Percentiles rank a stretch among this genome's conserved stretches.
Conservation (phyloP, 2,113 vertebrate species). For the Hippopotamus amphibius region DNA sequence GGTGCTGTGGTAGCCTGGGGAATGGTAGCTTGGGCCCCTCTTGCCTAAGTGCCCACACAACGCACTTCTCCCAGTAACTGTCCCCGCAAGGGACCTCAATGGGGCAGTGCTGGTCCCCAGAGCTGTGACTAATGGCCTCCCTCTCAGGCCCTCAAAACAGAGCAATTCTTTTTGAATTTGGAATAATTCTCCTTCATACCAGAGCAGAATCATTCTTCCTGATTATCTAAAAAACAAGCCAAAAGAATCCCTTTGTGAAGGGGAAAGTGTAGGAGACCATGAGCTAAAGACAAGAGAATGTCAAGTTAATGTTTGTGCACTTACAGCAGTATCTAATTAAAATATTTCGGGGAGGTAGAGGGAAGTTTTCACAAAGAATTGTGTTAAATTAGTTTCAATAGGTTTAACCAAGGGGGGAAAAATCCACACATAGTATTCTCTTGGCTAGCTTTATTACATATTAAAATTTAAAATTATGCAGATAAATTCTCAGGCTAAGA, state of each 20-base stretch:
- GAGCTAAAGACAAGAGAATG: conserved; percentile 47
- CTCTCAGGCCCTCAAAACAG: neutral
- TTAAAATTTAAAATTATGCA: conserved; percentile 67
- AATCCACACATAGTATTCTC: conserved; percentile 32
- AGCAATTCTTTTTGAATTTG: neutral
- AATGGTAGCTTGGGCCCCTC: neutral
- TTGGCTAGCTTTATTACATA: conserved; percentile 44
- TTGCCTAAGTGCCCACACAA: neutral
- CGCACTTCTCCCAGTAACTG: neutral
- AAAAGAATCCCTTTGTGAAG: neutral
- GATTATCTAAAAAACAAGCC: neutral
- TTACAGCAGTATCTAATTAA: conserved; percentile 14
- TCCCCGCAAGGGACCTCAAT: neutral
- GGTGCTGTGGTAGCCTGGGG: no score
- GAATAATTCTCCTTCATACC: neutral
- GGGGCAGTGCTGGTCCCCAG: neutral
- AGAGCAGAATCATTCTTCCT: neutral
- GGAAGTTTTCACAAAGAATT: conserved; percentile 49
- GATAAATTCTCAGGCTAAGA: conserved; percentile 69
- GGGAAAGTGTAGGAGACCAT: neutral
- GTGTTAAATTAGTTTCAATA: conserved; percentile 57
- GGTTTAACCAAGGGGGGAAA: conserved; percentile 18
- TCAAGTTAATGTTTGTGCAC: conserved; percentile 2
- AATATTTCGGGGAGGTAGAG: neutral
- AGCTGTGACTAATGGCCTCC: neutral